Evolutionary conservation across 2,113 vertebrate species (phyloP).

Genomic region (Ancistrus triradiatus): DNA sequence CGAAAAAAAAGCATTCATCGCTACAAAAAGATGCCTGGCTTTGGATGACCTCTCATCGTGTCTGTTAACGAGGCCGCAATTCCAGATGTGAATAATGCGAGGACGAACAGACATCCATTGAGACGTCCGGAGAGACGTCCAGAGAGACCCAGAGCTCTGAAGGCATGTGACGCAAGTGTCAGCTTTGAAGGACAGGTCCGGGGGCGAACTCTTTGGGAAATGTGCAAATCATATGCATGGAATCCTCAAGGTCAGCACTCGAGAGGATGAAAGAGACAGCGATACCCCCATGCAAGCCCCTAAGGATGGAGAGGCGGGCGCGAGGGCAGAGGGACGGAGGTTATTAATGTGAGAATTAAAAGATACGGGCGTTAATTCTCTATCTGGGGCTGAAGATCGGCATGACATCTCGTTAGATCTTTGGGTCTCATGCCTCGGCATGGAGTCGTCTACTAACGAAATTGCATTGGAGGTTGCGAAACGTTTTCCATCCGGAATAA

Average conservation of each 20-base stretch:
- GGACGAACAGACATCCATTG: no score
- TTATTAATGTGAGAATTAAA: not conserved
- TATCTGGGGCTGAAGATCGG: not conserved
- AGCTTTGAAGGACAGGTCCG: constrained; percentile 39
- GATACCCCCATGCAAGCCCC: not conserved
- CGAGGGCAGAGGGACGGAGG: no score
- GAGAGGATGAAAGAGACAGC: not conserved
- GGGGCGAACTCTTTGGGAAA: constrained; percentile 18
- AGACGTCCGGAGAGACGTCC: not conserved
- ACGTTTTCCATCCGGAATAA: constrained; percentile 45
- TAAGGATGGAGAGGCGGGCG: no score
- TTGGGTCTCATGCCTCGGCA: constrained; percentile 37
- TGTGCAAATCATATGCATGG: constrained; percentile 34
- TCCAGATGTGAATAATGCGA: constrained; percentile 11
- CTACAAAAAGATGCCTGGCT: constrained; percentile 12
- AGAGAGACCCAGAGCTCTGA: constrained; percentile 13
- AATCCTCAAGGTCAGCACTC: not conserved
- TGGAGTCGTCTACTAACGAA: constrained; percentile 39
- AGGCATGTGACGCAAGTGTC: constrained; percentile 24
- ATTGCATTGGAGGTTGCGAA: constrained; percentile 44
- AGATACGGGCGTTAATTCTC: not conserved
- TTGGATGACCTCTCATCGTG: constrained; percentile 12
- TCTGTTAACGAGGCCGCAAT: not conserved
- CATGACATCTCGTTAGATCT: constrained; percentile 30
- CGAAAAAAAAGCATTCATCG: not conserved